These are phyloP conservation scores for Beris chalybata DNA, from an alignment of 2,888 invertebrate genomes.

Conservation along the genomic window DNA sequence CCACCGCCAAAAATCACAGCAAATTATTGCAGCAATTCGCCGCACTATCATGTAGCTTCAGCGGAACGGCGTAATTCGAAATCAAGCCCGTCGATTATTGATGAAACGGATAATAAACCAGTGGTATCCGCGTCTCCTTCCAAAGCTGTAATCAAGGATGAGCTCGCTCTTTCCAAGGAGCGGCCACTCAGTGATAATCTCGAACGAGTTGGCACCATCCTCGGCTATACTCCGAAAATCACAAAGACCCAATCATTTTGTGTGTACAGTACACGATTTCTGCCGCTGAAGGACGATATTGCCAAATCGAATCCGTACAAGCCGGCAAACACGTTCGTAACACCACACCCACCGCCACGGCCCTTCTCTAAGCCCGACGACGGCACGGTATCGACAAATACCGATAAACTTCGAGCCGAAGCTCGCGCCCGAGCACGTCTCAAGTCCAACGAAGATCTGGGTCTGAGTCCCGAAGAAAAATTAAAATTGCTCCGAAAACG, in stretches of 20 bases:
- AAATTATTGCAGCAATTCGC: constrained; percentile 51
- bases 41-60: constrained; percentile 49
- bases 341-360: constrained; percentile 60
- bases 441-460: constrained; percentile 73
- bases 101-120: constrained; percentile 20
- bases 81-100: constrained; percentile 13
- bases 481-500: constrained; percentile 59
- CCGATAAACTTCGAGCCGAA: constrained; percentile 65
- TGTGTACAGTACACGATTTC: constrained; percentile 33
- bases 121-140: constrained; percentile 25
- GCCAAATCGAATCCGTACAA: constrained; percentile 12
- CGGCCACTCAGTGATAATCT: constrained; percentile 54
- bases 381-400: constrained; percentile 47
- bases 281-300: constrained; percentile 16
- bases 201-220: constrained; percentile 38
- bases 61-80: constrained; percentile 33
- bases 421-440: constrained; percentile 67
- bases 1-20: constrained; percentile 50
- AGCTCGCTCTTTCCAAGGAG: constrained; percentile 45
- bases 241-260: constrained; percentile 54
- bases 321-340: constrained; percentile 50
- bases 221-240: constrained; percentile 43
- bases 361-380: constrained; percentile 46
- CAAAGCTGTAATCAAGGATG: constrained; percentile 15
- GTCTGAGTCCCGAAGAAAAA: constrained; percentile 71